phyloP scores from a whole-genome alignment of 2,888 invertebrate species.

The Yponomeuta malinellus region DNA sequence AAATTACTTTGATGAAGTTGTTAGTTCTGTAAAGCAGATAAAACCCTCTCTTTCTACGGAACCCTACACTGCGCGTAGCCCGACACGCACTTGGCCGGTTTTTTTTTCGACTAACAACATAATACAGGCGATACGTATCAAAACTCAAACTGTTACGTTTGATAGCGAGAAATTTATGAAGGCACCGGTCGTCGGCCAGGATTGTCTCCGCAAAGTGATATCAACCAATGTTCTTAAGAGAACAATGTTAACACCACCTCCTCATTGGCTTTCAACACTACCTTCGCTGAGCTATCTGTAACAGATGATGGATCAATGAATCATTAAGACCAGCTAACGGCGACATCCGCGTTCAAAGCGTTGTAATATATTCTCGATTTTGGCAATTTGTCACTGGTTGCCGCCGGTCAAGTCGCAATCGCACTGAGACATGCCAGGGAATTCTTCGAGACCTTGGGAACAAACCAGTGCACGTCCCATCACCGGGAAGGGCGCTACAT shows the following conservation, averaged over 20 bases:
- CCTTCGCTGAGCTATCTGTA: neutral
- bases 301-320: neutral
- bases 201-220: neutral
- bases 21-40: too few relatives aligned
- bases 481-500: slow-evolving; percentile 46
- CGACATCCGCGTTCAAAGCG: slow-evolving; percentile 5
- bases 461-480: slow-evolving; percentile 48
- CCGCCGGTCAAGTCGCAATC: slow-evolving; percentile 43
- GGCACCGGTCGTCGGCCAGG: neutral
- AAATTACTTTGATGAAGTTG: too few relatives aligned
- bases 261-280: neutral
- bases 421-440: slow-evolving; percentile 63
- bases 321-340: neutral
- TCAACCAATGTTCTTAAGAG: neutral
- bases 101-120: too few relatives aligned
- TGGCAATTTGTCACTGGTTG: slow-evolving; percentile 46
- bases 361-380: slow-evolving; percentile 27
- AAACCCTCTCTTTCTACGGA: too few relatives aligned
- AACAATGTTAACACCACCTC: neutral
- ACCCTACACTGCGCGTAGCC: too few relatives aligned
- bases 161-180: too few relatives aligned
- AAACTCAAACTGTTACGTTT: too few relatives aligned
- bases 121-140: too few relatives aligned
- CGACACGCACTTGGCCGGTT: too few relatives aligned
- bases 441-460: slow-evolving; percentile 55